These are phyloP conservation scores for Ctenoplectra terminalis DNA, from an alignment of 1,140 invertebrate species.

Conservation along the genomic window DNA sequence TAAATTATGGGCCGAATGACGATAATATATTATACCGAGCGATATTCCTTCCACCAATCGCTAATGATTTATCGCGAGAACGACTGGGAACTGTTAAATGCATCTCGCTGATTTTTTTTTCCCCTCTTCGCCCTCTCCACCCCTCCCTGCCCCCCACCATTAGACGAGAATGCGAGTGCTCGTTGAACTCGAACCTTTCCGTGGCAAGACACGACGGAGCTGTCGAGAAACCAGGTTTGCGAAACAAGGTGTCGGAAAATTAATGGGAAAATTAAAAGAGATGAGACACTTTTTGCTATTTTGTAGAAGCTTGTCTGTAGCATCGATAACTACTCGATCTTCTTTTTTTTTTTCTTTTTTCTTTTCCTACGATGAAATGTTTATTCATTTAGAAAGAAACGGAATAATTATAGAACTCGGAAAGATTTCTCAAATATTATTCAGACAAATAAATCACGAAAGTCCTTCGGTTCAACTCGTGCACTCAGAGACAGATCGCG, in stretches of 20 bases:
- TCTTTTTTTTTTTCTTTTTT: too few species aligned
- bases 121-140: too few species aligned
- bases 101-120: slow-evolving; percentile 51
- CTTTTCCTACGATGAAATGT: too few species aligned
- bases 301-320: neutral
- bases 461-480: too few species aligned
- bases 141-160: neutral
- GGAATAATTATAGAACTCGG: too few species aligned
- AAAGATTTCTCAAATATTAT: too few species aligned
- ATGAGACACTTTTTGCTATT: slow-evolving; percentile 9
- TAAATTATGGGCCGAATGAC: slow-evolving; percentile 50
- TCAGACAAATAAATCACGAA: too few species aligned
- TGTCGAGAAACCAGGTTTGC: slow-evolving; percentile 9
- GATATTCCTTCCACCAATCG: slow-evolving; percentile 64
- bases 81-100: slow-evolving; percentile 56
- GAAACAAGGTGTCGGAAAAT: slow-evolving; percentile 11
- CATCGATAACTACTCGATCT: neutral
- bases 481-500: too few species aligned
- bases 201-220: neutral
- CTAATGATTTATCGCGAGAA: slow-evolving; percentile 68
- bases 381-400: too few species aligned
- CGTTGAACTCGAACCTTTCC: slow-evolving; percentile 41
- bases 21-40: slow-evolving; percentile 60
- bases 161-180: neutral
- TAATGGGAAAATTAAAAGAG: neutral